Base-by-base conservation (phyloP, 2,797 vertebrate genomes). In the Coregonus suidteri region DNA sequence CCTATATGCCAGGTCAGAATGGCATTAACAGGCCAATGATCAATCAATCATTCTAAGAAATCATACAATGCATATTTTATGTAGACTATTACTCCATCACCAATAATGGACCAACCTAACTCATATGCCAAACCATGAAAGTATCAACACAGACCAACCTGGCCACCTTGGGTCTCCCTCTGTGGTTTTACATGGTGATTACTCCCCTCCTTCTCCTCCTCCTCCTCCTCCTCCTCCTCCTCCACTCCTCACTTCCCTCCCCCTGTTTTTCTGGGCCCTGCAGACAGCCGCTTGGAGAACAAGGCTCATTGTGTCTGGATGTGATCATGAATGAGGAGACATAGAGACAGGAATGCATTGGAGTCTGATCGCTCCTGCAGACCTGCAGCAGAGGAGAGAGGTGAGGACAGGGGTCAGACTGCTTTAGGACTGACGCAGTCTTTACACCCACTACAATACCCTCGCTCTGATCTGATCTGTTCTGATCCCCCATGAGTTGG, bases 361-460 rank as follows among this genome's bases (percentile, higher is more conserved):
- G 73, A 79, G 86, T 85, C 90, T 92, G 88, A 93, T 93, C 85
- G 89, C 75, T 93, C 88, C 85, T 89, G 88, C 93, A 95, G 91
- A 90, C 85, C 75, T 77, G 85, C 70, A 51, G 78, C 34, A 54
- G 72, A 79, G 80, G 76, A 67, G 75, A 77, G 3, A 67, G 73
- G 25, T 71, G 53, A 56, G 47, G 53, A 69, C 75, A 83, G 79
- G 88, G 84, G 86, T 80, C 30, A 66, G n/a, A 25, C 20, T 7
- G 30, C 20, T n/a, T 66, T 34, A 66, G 30, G 64, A 69, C 47
- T 70, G 67, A 18, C 5, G 6, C 34, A 6, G 13, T n/a, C 56
- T 59, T 18, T 69, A 1, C 1, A 41, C 31, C 1, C 16, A 37
- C 16, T 41, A 9, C 6, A 41, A 47, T 47, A 47, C 41, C 41